Evolutionary conservation across 2,797 vertebrate genomes (phyloP).

Genomic region (Onychomys leucogaster): DNA sequence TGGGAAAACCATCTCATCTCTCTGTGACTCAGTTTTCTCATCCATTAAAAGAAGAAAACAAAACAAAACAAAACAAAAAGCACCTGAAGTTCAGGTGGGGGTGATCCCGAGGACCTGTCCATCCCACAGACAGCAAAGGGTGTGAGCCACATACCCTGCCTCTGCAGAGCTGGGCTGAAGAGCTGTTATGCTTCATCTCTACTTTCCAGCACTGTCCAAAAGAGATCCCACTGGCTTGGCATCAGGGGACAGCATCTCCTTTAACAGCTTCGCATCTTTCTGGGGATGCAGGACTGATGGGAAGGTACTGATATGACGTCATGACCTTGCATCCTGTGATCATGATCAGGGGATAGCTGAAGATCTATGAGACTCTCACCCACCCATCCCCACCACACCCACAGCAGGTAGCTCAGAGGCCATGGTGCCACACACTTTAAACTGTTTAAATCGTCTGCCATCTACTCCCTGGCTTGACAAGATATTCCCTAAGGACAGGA

Average conservation of each 20-base stretch:
- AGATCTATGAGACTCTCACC: neutral
- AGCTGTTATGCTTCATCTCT: neutral
- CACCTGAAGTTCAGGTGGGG: neutral
- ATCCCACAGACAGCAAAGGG: neutral
- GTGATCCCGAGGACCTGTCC: neutral
- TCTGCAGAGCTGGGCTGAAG: neutral
- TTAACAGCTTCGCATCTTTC: neutral
- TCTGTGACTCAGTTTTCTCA: neutral
- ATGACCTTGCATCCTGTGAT: neutral
- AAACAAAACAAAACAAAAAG: conserved; percentile 23
- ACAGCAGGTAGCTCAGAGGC: neutral
- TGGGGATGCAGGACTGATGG: neutral
- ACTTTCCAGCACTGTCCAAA: neutral
- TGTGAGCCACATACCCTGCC: neutral
- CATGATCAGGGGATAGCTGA: neutral
- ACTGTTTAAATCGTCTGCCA: neutral
- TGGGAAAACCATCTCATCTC: neutral
- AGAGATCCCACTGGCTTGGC: neutral
- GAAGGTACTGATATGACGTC: neutral
- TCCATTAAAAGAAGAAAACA: neutral
- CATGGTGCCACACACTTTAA: neutral
- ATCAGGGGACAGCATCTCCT: neutral
- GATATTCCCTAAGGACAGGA: neutral
- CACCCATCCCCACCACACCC: neutral
- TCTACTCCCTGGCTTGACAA: neutral